Base-by-base conservation (phyloP, 2,113 vertebrate genomes). In the Tricholaema leucomelas region DNA sequence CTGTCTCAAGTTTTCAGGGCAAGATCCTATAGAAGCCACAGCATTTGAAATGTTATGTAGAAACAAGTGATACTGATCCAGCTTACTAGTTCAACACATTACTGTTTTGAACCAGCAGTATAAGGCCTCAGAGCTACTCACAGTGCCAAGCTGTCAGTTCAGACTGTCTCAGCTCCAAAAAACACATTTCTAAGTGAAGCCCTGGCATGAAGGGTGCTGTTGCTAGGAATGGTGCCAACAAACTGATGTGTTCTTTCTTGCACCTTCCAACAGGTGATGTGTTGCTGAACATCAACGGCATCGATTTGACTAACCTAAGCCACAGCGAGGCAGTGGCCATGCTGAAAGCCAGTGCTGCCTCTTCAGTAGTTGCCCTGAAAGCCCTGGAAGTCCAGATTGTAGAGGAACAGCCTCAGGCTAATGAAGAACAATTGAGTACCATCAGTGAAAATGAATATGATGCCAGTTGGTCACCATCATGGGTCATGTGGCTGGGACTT, bases 401-500 rank as follows among this genome's bases (percentile, higher is more conserved):
- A 23, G 98, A 99, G 81, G 98, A 99, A 17, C 97, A 96, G 5
- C 85, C 98, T 9, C 98, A 97, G 61, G 92, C 95, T 18, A 83
- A 95, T 2, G 98, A 98, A 36, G 98, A 98, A 55, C 98, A 98
- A 44, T 88, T 98, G 14, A 97, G 93, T 85, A 96, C 98, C 33
- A 96, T 99, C 94, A 98, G 97, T 27, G 98, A 99, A 94, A 98
- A 99, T 7, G 99, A 99, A 75, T 99, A 99, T 0, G 99, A 99
- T 36, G 98, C 99, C 92, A 99, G 98, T 92, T 99, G 99, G 99
- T 99, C 99, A 14, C 99, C 99, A 0, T 99, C 99, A 0, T 99
- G 99, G 99, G 97, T 99, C 94, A 99, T 99, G 98, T 99, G 99
- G 99, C 98, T 99, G 28, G 99, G 99, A 46, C 98, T 99, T 67